These are phyloP conservation scores for Psephotus haematonotus DNA, from an alignment of 2,113 vertebrate species.

Conservation along the genomic window DNA sequence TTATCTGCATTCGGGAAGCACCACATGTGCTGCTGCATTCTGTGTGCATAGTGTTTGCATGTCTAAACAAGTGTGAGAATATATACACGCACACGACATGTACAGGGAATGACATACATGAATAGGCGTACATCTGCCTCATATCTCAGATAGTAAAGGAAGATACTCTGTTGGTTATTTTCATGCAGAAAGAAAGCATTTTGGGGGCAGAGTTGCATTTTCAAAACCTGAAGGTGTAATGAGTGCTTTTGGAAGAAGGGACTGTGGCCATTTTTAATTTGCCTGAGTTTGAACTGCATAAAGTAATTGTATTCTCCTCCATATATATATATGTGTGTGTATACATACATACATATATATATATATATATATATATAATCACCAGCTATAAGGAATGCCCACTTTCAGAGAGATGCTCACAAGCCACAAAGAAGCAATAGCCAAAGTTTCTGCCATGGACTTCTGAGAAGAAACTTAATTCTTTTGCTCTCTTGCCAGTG, in stretches of 20 bases:
- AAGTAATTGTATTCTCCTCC: background rate
- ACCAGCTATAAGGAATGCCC: background rate
- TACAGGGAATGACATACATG: background rate
- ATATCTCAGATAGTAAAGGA: background rate
- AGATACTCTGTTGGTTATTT: background rate
- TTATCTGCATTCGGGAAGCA: background rate
- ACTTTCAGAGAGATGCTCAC: background rate
- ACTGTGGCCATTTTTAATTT: slow-evolving; percentile 38
- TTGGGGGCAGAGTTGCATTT: slow-evolving; percentile 1
- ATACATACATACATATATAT: background rate
- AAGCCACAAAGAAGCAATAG: background rate
- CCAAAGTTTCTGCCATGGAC: slow-evolving; percentile 37
- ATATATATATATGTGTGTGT: background rate
- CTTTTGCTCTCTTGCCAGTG: slow-evolving; percentile 18
- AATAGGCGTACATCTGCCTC: background rate
- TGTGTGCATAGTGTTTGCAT: rapidly evolving
- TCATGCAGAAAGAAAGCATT: background rate
- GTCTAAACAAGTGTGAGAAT: background rate
- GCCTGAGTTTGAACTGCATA: background rate
- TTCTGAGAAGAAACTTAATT: slow-evolving; percentile 44
- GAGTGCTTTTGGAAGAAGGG: slow-evolving; percentile 16
- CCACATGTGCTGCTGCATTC: rapidly evolving
- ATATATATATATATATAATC: background rate
- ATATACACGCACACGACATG: background rate
- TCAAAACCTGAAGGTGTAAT: slow-evolving; percentile 6